A percentile compares a stretch with the other conserved stretches of the same genome.
Conservation (phyloP, 2,113 vertebrate genomes). For the Podarcis cretensis region DNA sequence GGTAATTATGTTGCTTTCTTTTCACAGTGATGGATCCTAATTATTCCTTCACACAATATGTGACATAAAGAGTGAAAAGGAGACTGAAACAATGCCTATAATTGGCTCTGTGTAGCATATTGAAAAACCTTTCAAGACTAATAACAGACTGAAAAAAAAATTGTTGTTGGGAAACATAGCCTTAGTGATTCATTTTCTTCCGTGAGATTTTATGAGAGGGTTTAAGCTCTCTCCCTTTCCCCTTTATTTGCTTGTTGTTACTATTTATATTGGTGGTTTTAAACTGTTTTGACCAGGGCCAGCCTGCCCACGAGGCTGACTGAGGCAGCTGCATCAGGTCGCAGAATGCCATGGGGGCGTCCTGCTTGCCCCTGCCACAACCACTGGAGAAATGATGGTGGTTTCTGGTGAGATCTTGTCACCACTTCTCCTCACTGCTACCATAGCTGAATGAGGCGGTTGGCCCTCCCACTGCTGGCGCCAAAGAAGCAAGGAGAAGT, state of each 20-base stretch:
- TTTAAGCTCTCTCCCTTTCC: fast-evolving
- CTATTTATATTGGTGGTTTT: not conserved
- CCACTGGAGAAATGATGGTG: too few species aligned
- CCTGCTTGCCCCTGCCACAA: too few species aligned
- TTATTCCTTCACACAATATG: conserved; percentile 1
- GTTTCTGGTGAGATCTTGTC: too few species aligned
- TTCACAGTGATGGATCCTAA: conserved; percentile 38
- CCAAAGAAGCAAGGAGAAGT: too few species aligned
- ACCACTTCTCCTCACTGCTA: too few species aligned
- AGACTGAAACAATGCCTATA: conserved; percentile 45
- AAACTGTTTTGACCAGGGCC: not conserved
- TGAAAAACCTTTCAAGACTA: conserved; percentile 42
- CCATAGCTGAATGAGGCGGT: too few species aligned
- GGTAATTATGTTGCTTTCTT: conserved; percentile 36
- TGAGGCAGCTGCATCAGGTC: too few species aligned
- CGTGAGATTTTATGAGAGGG: not conserved
- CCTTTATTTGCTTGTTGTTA: not conserved
- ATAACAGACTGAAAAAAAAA: conserved; percentile 27
- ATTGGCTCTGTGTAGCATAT: conserved; percentile 17
- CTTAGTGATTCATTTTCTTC: conserved; percentile 27
- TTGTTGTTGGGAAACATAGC: conserved; percentile 37
- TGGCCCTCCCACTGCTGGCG: too few species aligned
- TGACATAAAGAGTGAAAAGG: conserved; percentile 34
- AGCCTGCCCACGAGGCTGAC: too few species aligned
- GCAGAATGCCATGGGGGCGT: too few species aligned